Percentiles rank a stretch among this genome's conserved stretches.
Evolutionary conservation across 2,888 invertebrate genomes (phyloP).

Genomic region (Tupiocoris notatus): DNA sequence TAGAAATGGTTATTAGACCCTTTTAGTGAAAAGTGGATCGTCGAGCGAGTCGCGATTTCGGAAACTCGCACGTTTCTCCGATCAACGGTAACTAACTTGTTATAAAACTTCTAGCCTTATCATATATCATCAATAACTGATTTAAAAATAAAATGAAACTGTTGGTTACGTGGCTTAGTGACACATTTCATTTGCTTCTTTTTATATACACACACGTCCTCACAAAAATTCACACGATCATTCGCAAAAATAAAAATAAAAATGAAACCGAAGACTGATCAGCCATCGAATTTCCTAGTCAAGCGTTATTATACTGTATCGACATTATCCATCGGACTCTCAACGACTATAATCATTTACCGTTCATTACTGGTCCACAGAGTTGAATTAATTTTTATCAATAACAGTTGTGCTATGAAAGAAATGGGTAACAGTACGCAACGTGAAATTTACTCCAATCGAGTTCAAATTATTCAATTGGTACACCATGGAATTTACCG

Average conservation of each 20-base stretch:
- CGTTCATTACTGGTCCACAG: conserved; percentile 19
- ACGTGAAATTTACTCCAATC: too few relatives aligned
- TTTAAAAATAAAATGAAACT: background rate
- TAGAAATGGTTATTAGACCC: too few relatives aligned
- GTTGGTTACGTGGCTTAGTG: background rate
- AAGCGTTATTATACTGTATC: background rate
- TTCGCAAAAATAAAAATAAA: too few relatives aligned
- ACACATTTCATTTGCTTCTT: background rate
- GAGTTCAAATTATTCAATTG: too few relatives aligned
- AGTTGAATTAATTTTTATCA: conserved; percentile 1
- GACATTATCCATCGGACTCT: background rate
- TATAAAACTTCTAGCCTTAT: background rate
- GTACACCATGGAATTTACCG: too few relatives aligned
- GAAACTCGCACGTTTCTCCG: background rate
- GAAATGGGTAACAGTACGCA: background rate
- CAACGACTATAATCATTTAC: background rate
- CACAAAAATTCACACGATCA: background rate
- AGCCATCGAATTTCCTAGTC: background rate
- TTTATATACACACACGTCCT: background rate
- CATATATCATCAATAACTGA: background rate
- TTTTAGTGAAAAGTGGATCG: too few relatives aligned
- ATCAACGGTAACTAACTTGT: background rate
- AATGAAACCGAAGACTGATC: background rate
- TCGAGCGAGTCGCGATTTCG: too few relatives aligned
- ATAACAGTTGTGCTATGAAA: conserved; percentile 13